Base-by-base conservation (phyloP, 1,140 invertebrate species). In the Leguminivora glycinivorella region DNA sequence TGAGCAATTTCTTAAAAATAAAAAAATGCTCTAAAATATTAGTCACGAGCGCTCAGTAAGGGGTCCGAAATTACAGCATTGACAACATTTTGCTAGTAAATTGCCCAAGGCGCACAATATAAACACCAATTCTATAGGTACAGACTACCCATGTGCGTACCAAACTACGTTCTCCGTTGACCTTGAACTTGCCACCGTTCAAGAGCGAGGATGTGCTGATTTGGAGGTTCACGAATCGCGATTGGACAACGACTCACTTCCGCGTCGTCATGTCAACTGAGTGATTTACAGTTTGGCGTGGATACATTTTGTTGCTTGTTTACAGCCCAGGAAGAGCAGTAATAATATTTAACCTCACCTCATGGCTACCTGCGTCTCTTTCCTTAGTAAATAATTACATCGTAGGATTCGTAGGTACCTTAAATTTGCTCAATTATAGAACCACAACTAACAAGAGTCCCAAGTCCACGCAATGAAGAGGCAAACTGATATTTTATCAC, bases 231-330 rank as follows among this genome's bases (percentile, higher is more conserved):
- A 52, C 47, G 7, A 52, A 22, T 52, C 47, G 17, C 47, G 47
- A 52, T 52, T 52, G 47, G 47, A 52, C 47, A 52, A 52, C 47
- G 17, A 52, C 47, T 52, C 17, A 52, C 47, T 52, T 52, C 47
- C 47, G 47, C 19, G 47, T 9, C 47, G 9, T 14, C 43, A 52
- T 19, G 9, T n/a, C 47, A 52, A 52, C 47, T 10, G 19, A 22
- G 22, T 52, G 47, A 52, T 52, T 22, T 52, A 52, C 47, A 22
- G 19, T 52, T 52, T 52, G 9, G 10, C 47, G 47, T 9, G 47
- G 47, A 52, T 47, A 47, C 1, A 22, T 22, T 22, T 22, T 52
- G 47, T 52, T 52, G 19, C 17, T 17, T 10, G 47, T 52, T 22
- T 22, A 9, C 7, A 9, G 47, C 19, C 40, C 14, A 43, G 12